Conservation (phyloP, 2,797 vertebrate genomes). For the Eurystomus glaucurus region DNA sequence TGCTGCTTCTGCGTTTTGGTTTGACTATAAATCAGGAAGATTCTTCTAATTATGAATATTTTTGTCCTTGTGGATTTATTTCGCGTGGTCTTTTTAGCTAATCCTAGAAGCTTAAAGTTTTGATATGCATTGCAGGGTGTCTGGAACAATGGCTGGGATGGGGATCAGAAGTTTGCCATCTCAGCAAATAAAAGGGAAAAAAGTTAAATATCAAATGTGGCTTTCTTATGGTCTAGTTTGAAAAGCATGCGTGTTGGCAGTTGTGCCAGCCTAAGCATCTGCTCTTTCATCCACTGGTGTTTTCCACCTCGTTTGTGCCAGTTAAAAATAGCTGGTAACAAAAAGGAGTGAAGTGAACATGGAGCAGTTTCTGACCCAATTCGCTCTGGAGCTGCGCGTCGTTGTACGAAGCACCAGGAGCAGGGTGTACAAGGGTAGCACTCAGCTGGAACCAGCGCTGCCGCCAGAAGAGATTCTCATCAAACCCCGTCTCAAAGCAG, state of each 20-base stretch:
- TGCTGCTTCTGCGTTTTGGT: neutral
- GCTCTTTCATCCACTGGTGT: neutral
- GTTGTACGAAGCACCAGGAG: fast-evolving
- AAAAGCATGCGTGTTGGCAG: neutral
- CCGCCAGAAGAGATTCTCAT: neutral
- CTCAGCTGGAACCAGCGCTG: neutral
- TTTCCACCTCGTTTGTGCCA: neutral
- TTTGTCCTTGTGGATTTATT: neutral
- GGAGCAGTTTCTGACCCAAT: neutral
- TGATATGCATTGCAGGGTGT: too few relatives aligned
- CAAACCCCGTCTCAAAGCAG: neutral
- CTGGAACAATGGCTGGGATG: too few relatives aligned
- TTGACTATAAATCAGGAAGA: neutral
- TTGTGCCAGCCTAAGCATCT: neutral
- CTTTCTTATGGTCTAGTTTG: neutral
- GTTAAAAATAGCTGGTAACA: neutral
- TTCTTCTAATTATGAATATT: neutral
- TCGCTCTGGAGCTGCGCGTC: fast-evolving
- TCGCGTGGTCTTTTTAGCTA: neutral
- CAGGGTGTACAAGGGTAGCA: neutral
- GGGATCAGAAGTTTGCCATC: too few relatives aligned
- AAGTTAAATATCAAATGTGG: neutral
- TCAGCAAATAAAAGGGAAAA: neutral
- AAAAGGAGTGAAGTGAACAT: neutral
- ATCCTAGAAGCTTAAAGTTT: neutral